Base-by-base conservation (phyloP, 1,140 invertebrate genomes). In the Heliothis subflexa region DNA sequence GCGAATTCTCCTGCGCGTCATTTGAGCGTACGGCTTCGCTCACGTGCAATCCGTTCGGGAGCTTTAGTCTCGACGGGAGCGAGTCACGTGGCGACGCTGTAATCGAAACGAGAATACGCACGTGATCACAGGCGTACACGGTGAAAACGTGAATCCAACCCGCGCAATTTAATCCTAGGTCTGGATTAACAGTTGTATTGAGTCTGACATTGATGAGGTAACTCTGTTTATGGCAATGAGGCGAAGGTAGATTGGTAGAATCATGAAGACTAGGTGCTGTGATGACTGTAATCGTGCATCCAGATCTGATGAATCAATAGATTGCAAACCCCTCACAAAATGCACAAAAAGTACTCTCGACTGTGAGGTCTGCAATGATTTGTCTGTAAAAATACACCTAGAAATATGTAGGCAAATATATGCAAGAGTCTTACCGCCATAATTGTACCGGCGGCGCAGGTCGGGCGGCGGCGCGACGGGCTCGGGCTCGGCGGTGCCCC, bases 401-500 rank as follows among this genome's bases (percentile, higher is more conserved):
- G 25, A 61, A 28, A 2, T 1, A 12, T 13, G 13, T 25, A 25
- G 12, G 57, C 14, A 9, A 25, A 3, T 25, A 25, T 25, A 25
- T 25, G 21, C 21, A 25, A 28, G n/a, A 21, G 0, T 33, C 49
- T 57, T 18, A 74, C 55, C 52, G 54, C 28, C 25, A 16, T 62
- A 80, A 73, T 45, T 83, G 64, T 61, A 74, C 71, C 71, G 81
- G 75, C 57, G 82, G n/a, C 47, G 84, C 79, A 52, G 40, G 75
- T 76, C 40, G 80, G 76, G 71, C 78, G 83, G 18, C 81, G 74
- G 50, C 79, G 80, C 40, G 66, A 78, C 82, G 78, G 84, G 79
- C 66, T 87, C 86, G 72, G 84, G 73, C 68, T 91, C 90, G 76
- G 89, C 87, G 18, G 91, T 83, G 13, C 94, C 93, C 94, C 94